Evolutionary conservation across 2,797 vertebrate species (phyloP).

Genomic region (Pogonophryne albipinna): DNA sequence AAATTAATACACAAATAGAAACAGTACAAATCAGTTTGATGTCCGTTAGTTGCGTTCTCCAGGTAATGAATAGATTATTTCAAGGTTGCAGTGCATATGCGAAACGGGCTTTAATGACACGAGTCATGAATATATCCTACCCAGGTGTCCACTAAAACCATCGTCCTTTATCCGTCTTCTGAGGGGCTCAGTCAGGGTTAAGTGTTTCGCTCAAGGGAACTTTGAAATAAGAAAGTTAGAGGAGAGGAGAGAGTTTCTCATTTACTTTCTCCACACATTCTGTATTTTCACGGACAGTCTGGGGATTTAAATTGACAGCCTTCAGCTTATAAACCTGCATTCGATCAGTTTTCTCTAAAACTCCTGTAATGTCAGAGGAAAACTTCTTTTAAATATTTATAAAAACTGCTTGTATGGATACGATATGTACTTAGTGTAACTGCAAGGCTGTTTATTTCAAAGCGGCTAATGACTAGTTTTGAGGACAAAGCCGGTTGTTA

Average conservation of each 20-base stretch:
- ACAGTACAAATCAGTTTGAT: not conserved
- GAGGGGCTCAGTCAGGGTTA: conserved; percentile 45
- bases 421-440: too few relatives aligned
- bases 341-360: conserved; percentile 38
- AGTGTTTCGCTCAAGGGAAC: conserved; percentile 49
- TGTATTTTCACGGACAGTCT: conserved; percentile 48
- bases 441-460: conserved; percentile 30
- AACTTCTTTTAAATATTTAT: conserved; percentile 38
- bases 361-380: conserved; percentile 16
- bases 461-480: conserved; percentile 4
- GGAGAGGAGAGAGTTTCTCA: conserved; percentile 17
- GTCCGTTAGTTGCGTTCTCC: too few relatives aligned
- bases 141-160: conserved; percentile 24
- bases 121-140: not conserved
- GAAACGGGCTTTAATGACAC: too few relatives aligned
- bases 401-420: conserved; percentile 20
- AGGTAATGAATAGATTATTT: too few relatives aligned
- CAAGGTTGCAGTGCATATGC: too few relatives aligned
- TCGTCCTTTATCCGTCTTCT: conserved; percentile 34
- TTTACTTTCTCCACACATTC: conserved; percentile 52
- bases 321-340: conserved; percentile 36
- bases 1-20: not conserved
- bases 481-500: conserved; percentile 33
- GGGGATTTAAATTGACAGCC: conserved; percentile 53
- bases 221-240: conserved; percentile 46